Base-by-base conservation (phyloP, 1,140 invertebrate species). In the Leptopilina boulardi region DNA sequence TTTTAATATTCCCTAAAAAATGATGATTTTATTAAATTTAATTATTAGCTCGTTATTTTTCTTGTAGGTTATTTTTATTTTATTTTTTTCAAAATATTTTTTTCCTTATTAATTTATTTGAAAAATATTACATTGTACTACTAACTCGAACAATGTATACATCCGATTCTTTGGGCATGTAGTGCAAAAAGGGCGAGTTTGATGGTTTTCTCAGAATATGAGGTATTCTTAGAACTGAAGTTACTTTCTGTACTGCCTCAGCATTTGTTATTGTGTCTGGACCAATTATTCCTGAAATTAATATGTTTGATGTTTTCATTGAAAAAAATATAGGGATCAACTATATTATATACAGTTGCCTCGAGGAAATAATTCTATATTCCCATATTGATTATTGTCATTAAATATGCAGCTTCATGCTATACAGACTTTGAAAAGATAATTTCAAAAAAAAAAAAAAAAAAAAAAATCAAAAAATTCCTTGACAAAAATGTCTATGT, bases 201-300 rank as follows among this genome's bases (percentile, higher is more conserved):
- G 87, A 86, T 73, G 77, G n/a, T 82, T 83, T 86, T 78, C 79
- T 86, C n/a, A 91, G 82, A 42, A 91, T 84, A 26, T 91, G 91
- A 38, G 89, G 89, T n/a, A 90, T 83, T 44, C 90, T 88, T 3
- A 91, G 76, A 21, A 91, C 85, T 34, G 88, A 89, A 26, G 90
- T 91, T 19, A 91, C 85, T 82, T 89, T 91, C 44, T 90, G 87
- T 41, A 91, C 87, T 4, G 86, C 88, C 77, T 90, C 87, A 51
- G 86, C 84, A 73, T 89, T 88, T 8, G 82, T 80, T 23, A 85
- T 11, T 30, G 88, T 86, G 70, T 91, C 89, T 1, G 90, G 90
- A 41, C 90, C 91, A 42, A 91, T 87, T 76, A 91, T 87, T 79
- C 91, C 91, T 91, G 54, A 70, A 82, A 82, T 30, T 38, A 38